Evolutionary conservation across 2,797 vertebrate species (phyloP).

Genomic region (Orestias chungarensis): DNA sequence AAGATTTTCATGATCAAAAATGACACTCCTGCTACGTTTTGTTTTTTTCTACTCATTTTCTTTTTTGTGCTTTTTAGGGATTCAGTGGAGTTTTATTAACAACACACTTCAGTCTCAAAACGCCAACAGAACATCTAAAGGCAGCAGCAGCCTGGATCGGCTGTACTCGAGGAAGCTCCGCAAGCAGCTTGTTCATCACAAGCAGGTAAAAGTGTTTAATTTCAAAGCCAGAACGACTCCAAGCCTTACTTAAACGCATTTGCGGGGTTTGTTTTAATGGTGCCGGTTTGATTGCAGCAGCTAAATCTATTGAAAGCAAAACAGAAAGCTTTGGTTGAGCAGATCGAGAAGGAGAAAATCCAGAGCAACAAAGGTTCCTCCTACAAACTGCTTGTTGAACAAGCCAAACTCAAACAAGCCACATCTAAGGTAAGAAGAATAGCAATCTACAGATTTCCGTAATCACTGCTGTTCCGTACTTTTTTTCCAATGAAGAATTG

Average conservation of each 20-base stretch:
- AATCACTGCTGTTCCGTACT: no score
- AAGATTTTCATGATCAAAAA: no score
- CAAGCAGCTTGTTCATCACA: conserved; percentile 98
- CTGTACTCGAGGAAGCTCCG: conserved; percentile 98
- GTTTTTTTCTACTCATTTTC: background rate
- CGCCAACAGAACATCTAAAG: conserved; percentile 90
- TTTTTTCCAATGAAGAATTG: no score
- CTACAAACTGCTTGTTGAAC: conserved; percentile 98
- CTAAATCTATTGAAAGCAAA: conserved; percentile 99
- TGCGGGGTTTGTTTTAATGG: conserved; percentile 59
- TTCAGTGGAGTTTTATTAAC: conserved; percentile 99
- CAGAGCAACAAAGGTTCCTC: conserved; percentile 99
- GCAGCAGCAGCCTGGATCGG: conserved; percentile 94
- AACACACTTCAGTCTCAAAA: conserved; percentile 96
- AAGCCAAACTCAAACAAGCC: conserved; percentile 99
- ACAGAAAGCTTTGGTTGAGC: conserved; percentile 99
- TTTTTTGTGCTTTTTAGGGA: conserved; percentile 78
- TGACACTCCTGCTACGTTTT: background rate
- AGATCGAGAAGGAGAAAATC: conserved; percentile 99
- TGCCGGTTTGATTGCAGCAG: conserved; percentile 88
- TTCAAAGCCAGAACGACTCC: conserved; percentile 7
- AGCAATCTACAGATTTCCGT: background rate
- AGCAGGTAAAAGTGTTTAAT: conserved; percentile 90
- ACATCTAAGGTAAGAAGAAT: conserved; percentile 91
- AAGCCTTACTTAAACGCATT: background rate